A percentile compares a stretch with the other conserved stretches of the same genome.
These are phyloP conservation scores for Drosophila buzzatii DNA, from an alignment of 2,888 invertebrate genomes.

Conservation along the genomic window DNA sequence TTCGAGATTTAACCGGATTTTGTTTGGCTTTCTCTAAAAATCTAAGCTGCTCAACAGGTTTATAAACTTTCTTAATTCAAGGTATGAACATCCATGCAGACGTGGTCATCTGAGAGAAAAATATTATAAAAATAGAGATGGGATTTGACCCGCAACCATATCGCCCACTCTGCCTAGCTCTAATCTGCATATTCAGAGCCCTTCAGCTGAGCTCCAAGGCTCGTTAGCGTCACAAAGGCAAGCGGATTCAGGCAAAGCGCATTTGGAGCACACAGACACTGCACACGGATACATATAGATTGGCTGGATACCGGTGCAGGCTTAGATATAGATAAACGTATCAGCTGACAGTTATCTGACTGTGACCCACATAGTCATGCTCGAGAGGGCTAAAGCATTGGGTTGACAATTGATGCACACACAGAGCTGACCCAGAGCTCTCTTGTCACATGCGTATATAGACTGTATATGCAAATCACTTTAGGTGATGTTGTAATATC, in stretches of 20 bases:
- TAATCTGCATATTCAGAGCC: slow-evolving; percentile 37
- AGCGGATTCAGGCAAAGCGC: slow-evolving; percentile 43
- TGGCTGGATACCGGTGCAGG: slow-evolving; percentile 20
- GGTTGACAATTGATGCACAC: slow-evolving; percentile 29
- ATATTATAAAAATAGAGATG: background rate
- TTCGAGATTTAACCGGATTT: slow-evolving; percentile 49
- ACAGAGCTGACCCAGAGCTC: slow-evolving; percentile 34
- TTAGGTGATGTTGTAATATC: slow-evolving; percentile 57
- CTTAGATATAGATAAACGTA: slow-evolving; percentile 27
- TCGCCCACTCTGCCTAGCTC: slow-evolving; percentile 18
- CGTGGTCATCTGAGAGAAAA: background rate
- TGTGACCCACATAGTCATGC: slow-evolving; percentile 19
- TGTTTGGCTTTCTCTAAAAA: slow-evolving; percentile 23
- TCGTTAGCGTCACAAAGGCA: slow-evolving; percentile 34
- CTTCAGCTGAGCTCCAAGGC: slow-evolving; percentile 32
- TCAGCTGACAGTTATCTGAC: slow-evolving; percentile 6
- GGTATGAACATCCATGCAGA: background rate
- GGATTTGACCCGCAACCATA: slow-evolving; percentile 38
- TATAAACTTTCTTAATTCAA: background rate
- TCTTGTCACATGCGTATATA: slow-evolving; percentile 14
- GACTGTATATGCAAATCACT: slow-evolving; percentile 57
- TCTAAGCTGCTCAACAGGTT: slow-evolving; percentile 18
- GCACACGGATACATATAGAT: slow-evolving; percentile 5
- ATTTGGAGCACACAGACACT: slow-evolving; percentile 42
- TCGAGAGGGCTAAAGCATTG: slow-evolving; percentile 16